Evolutionary conservation across 2,113 vertebrate genomes (phyloP), one percentile per base, ranked within the genome.

Genomic region (Bagarius yarrelli): DNA sequence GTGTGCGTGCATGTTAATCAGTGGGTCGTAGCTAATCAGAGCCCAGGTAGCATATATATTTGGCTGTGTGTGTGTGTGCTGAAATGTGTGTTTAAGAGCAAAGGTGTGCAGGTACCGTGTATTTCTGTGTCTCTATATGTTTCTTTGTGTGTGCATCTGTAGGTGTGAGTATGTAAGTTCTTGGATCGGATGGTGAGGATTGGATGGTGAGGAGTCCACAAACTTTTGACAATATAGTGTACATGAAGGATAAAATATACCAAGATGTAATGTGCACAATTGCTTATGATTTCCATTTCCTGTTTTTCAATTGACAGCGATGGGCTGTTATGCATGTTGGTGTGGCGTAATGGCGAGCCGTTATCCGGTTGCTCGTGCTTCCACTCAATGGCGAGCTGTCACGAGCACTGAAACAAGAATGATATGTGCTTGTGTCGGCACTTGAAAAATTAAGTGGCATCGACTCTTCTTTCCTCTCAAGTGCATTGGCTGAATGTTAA

Each of bases 401-500:
- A 69, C 63, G 14, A 30, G 52, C 63, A 69, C 73, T 76, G 80
- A 76, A 59, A 82, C 53, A 53, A 69, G 36, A 82, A 76, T 76
- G 80, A 82, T 82, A 69, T 69, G 73, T 76, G 63, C 72, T 82
- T 36, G 16, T 23, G 61, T 52, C 69, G 64, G 63, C 73, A 76
- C 55, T 70, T n/a, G 59, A 53, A 52, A 77, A 82, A 76, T 76
- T 59, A 82, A 77, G 36, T 76, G 74, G 36, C 61, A 82, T 60
- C 76, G 73, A 82, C 61, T 76, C 63, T n/a, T 81, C 55, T 71
- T 81, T 36, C 44, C 14, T 63, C 53, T 70, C 13, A 21, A 82
- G 73, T 52, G 55, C 60, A 69, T 74, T 47, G 25, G 59, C 32
- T 70, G 81, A 70, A 76, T 81, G 19, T 76, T 76, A 76, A 81